phyloP scores from a whole-genome alignment of 2,888 invertebrate species.

The Ptilodon capucinus region DNA sequence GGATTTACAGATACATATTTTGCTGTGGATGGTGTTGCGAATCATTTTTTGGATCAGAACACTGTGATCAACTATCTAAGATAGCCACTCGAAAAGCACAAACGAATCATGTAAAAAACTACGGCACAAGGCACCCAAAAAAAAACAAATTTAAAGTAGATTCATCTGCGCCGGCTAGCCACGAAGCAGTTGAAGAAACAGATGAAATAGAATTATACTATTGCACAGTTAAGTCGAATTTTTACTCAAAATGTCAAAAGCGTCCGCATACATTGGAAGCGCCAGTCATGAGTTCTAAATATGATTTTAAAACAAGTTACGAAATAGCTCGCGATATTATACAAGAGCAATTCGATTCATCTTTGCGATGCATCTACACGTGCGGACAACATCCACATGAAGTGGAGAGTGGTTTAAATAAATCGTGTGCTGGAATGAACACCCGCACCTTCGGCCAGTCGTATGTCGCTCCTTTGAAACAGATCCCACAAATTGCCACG shows the following conservation, averaged over 20 bases:
- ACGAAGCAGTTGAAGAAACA: background rate
- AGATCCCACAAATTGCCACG: constrained; percentile 11
- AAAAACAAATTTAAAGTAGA: constrained; percentile 7
- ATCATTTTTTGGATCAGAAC: background rate
- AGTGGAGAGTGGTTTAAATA: constrained; percentile 20
- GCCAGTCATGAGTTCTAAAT: constrained; percentile 11
- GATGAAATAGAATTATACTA: constrained; percentile 25
- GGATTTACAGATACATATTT: constrained; percentile 13
- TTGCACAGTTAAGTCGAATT: constrained; percentile 20
- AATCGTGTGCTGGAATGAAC: constrained; percentile 12
- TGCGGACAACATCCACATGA: constrained; percentile 15
- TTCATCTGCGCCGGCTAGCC: background rate
- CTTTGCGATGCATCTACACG: constrained; percentile 26
- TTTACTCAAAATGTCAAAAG: constrained; percentile 16
- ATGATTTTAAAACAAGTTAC: constrained; percentile 13
- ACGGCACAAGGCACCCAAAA: too few species aligned
- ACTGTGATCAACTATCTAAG: background rate
- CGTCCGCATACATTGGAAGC: background rate
- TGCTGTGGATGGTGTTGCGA: constrained; percentile 17
- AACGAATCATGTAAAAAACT: constrained; percentile 18
- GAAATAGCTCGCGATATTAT: constrained; percentile 17
- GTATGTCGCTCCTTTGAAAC: constrained; percentile 28
- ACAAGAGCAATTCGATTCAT: constrained; percentile 19
- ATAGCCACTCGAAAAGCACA: constrained; percentile 22
- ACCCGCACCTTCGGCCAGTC: constrained; percentile 34